A percentile compares a stretch with the other conserved stretches of the same genome.
Evolutionary conservation across 2,797 vertebrate species (phyloP).

Genomic region (Dryobates pubescens): DNA sequence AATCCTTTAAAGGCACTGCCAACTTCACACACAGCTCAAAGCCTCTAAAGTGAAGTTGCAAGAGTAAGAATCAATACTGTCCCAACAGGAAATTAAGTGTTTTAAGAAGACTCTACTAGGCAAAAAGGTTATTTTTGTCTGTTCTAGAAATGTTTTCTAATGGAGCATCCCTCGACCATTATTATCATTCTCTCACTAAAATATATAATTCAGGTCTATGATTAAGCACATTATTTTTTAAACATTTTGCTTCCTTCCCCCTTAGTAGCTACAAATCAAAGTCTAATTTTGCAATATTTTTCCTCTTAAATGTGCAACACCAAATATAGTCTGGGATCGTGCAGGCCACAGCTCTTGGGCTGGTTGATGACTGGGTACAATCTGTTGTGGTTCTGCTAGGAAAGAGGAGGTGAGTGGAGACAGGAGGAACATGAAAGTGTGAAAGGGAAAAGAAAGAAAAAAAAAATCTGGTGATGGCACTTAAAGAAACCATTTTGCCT

Average conservation of each 20-base stretch:
- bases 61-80: constrained; percentile 29
- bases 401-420: neutral
- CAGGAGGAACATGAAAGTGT: neutral
- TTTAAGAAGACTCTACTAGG: neutral
- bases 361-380: neutral
- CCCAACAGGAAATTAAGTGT: constrained; percentile 16
- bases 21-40: neutral
- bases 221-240: neutral
- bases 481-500: neutral
- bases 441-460: neutral
- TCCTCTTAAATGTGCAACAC: neutral
- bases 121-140: constrained; percentile 16
- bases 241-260: neutral
- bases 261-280: constrained; percentile 8
- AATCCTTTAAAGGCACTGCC: neutral
- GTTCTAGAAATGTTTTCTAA: constrained; percentile 23
- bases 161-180: neutral
- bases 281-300: neutral
- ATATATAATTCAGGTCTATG: neutral
- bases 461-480: neutral
- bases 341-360: neutral
- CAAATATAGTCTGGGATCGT: neutral
- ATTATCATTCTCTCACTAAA: constrained; percentile 9
- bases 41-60: neutral
- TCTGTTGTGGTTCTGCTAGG: neutral